Evolutionary conservation across 23 tunicate genomes (phyloP).

Genomic region (Ciona savignyi): DNA sequence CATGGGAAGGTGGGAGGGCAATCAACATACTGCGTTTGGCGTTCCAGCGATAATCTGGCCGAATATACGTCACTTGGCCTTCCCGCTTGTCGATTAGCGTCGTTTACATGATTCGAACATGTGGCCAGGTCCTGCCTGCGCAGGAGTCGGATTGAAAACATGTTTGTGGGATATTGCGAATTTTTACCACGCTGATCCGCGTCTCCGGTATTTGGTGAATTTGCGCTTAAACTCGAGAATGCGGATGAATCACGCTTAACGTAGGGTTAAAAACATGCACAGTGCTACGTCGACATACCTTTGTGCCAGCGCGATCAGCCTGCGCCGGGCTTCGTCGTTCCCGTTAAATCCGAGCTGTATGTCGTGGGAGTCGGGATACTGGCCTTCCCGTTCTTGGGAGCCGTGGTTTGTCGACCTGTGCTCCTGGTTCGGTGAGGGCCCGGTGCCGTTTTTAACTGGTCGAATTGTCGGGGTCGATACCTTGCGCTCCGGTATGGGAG

Average conservation of each 20-base stretch:
- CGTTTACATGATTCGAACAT: too few species aligned
- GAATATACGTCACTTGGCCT: too few species aligned
- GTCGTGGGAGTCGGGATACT: not conserved
- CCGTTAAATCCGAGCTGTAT: not conserved
- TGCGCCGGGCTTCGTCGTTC: slow-evolving; percentile 7
- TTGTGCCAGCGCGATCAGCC: slow-evolving; percentile 14
- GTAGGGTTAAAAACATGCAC: too few species aligned
- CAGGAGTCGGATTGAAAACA: not conserved
- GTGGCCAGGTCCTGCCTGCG: too few species aligned
- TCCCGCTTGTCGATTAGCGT: too few species aligned
- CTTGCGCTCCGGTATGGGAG: slow-evolving; percentile 23
- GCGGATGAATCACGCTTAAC: not conserved
- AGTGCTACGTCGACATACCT: slow-evolving; percentile 4
- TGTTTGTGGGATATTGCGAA: not conserved
- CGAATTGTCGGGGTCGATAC: slow-evolving; percentile 18
- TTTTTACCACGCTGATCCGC: not conserved
- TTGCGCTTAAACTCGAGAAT: not conserved
- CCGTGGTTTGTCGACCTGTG: not conserved
- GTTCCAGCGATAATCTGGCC: too few species aligned
- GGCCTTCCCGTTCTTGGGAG: not conserved
- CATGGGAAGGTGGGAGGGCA: too few species aligned
- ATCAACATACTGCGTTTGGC: too few species aligned
- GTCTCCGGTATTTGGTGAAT: not conserved
- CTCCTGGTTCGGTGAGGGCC: slow-evolving; percentile 5
- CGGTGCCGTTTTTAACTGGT: slow-evolving; percentile 4